These are phyloP conservation scores for Scolopax bukidnonensis DNA, from an alignment of 2,797 vertebrate species.

Conservation along the genomic window DNA sequence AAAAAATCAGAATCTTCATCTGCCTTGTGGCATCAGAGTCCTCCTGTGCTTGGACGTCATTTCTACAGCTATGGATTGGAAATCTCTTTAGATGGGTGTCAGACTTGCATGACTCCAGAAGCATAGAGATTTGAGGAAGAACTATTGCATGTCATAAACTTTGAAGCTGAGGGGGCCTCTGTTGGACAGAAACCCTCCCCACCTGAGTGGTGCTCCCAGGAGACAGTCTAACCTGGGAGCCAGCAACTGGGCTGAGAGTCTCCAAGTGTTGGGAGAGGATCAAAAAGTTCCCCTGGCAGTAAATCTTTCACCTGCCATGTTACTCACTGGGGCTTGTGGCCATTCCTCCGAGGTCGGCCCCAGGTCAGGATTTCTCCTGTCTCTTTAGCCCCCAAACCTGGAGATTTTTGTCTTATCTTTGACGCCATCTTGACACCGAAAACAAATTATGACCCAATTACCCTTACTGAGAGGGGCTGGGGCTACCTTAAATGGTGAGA, in stretches of 20 bases:
- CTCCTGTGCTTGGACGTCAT: rapidly evolving
- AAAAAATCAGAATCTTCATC: neutral
- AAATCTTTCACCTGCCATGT: conserved; percentile 75
- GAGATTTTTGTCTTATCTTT: conserved; percentile 75
- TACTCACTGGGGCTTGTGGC: conserved; percentile 63
- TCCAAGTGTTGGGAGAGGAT: conserved; percentile 58
- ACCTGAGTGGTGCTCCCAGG: neutral
- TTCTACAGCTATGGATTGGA: neutral
- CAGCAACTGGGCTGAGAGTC: conserved; percentile 7
- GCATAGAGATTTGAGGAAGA: neutral
- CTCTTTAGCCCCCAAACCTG: conserved; percentile 67
- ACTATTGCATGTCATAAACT: neutral
- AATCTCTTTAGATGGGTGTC: neutral
- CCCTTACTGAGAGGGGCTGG: conserved; percentile 11
- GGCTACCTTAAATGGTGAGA: conserved; percentile 55
- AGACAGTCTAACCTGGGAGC: conserved; percentile 45
- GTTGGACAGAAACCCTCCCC: conserved; percentile 8
- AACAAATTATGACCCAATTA: conserved; percentile 76
- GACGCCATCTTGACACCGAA: conserved; percentile 78
- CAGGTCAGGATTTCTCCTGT: conserved; percentile 76
- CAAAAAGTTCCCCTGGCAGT: conserved; percentile 68
- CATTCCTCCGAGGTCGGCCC: conserved; percentile 70
- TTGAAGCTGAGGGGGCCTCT: neutral
- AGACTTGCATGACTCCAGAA: neutral
- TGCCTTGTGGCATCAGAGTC: neutral